Conservation (phyloP, 2,888 invertebrate species). For the Conchocele bisecta region DNA sequence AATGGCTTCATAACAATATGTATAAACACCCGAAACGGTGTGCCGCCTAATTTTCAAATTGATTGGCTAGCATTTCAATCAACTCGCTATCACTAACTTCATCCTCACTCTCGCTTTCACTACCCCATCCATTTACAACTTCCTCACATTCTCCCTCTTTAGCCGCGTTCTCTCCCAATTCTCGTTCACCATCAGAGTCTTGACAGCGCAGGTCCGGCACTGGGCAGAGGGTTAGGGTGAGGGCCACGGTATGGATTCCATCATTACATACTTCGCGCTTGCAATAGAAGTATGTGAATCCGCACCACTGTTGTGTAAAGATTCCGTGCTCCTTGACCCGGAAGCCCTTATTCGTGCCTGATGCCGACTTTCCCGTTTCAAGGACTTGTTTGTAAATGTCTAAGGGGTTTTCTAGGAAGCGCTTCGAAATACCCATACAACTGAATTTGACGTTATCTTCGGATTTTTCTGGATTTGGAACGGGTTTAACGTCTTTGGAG, state of each 20-base stretch:
- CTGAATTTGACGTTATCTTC: slow-evolving; percentile 4
- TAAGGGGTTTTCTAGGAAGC: background rate
- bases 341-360: background rate
- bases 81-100: too few species aligned
- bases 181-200: too few species aligned
- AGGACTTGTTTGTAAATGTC: background rate
- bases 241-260: background rate
- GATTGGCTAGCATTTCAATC: too few species aligned
- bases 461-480: background rate
- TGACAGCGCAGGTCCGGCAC: too few species aligned
- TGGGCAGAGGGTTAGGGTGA: background rate
- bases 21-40: too few species aligned
- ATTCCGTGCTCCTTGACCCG: background rate
- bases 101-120: too few species aligned
- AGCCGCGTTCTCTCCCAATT: too few species aligned
- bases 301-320: background rate
- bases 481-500: background rate
- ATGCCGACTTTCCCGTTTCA: background rate
- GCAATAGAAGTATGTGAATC: background rate
- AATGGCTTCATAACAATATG: too few species aligned
- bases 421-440: background rate
- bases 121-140: too few species aligned
- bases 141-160: too few species aligned
- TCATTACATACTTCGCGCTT: background rate
- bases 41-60: too few species aligned